Percentiles rank a stretch among this genome's conserved stretches.
These are phyloP conservation scores for Corapipo altera DNA, from an alignment of 2,113 vertebrate genomes.

Conservation along the genomic window DNA sequence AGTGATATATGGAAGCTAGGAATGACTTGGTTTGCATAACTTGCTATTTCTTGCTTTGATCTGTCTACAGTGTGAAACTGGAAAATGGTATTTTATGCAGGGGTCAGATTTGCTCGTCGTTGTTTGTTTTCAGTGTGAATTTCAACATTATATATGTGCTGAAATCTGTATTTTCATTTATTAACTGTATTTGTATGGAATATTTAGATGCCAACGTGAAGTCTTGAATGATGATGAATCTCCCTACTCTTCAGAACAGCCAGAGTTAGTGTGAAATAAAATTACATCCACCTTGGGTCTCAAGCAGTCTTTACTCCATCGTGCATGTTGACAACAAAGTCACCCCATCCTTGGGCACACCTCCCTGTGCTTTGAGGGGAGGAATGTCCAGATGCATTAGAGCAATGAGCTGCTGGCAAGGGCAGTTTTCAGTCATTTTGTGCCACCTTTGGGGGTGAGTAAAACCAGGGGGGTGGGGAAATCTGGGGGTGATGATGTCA, in stretches of 20 bases:
- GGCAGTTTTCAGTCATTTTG: background rate
- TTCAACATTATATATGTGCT: background rate
- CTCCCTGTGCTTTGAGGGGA: background rate
- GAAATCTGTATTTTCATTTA: background rate
- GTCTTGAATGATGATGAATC: background rate
- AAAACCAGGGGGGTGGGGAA: too few relatives aligned
- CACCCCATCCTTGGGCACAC: background rate
- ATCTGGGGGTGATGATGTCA: background rate
- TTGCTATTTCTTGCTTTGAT: background rate
- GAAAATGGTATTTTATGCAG: background rate
- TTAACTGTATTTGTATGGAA: background rate
- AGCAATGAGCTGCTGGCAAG: background rate
- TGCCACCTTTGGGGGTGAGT: background rate
- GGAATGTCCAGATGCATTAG: background rate
- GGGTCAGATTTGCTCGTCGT: background rate
- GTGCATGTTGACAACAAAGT: background rate
- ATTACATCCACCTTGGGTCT: background rate
- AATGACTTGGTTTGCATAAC: background rate
- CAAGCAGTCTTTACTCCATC: background rate
- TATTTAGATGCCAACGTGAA: background rate
- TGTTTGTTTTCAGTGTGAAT: background rate
- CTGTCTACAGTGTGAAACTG: rapidly evolving
- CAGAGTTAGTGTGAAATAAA: background rate
- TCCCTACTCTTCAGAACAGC: background rate
- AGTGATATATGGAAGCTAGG: background rate